phyloP scores from a whole-genome alignment of 2,888 invertebrate species.

The Cephalotes varians region DNA sequence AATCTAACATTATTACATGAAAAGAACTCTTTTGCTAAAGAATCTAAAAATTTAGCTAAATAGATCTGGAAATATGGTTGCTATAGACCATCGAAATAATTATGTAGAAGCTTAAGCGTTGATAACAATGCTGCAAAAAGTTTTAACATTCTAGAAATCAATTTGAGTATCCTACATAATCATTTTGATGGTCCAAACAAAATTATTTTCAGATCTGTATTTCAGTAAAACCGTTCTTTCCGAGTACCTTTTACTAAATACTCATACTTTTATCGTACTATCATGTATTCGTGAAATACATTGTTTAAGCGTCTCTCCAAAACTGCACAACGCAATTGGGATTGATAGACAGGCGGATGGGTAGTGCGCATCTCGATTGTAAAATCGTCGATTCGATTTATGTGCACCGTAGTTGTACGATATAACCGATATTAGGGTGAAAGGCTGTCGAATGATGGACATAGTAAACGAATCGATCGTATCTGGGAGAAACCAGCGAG shows the following conservation, averaged over 20 bases:
- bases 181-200: no score
- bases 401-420: constrained; percentile 36
- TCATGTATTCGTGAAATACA: not conserved
- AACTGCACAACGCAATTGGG: constrained; percentile 20
- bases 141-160: no score
- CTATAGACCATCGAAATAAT: no score
- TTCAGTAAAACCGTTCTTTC: no score
- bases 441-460: constrained; percentile 22
- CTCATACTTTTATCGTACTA: constrained; percentile 1
- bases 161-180: no score
- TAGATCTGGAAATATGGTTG: no score
- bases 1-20: constrained; percentile 1
- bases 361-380: constrained; percentile 33
- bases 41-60: no score
- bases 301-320: not conserved
- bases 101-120: no score
- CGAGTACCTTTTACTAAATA: no score
- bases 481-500: constrained; percentile 49
- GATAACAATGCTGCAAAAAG: no score
- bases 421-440: constrained; percentile 47
- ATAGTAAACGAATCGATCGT: constrained; percentile 60
- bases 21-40: not conserved
- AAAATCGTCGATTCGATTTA: constrained; percentile 57
- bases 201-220: no score
- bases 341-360: not conserved